Evolutionary conservation across 37 sponge, comb jelly and placozoan genomes (phyloP).

Genomic region (Eunapius fragilis): DNA sequence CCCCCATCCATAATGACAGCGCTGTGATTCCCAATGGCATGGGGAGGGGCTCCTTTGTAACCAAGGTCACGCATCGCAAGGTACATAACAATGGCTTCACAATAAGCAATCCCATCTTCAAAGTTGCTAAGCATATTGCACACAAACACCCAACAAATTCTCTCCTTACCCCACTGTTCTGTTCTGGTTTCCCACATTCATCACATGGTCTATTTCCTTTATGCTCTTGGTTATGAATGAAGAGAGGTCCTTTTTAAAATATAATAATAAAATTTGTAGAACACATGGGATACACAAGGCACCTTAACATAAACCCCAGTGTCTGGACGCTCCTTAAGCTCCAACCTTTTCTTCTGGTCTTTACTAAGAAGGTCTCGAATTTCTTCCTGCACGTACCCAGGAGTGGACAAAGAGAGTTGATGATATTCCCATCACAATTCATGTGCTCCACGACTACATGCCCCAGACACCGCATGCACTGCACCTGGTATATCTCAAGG

Average conservation of each 20-base stretch:
- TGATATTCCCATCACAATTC: neutral
- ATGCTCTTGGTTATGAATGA: conserved; percentile 96
- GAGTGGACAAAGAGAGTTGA: neutral
- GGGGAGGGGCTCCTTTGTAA: neutral
- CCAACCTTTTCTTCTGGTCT: conserved; percentile 87
- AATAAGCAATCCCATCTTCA: neutral
- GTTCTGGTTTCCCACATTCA: conserved; percentile 96
- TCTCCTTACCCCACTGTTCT: conserved; percentile 84
- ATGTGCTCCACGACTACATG: neutral
- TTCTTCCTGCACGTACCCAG: conserved; percentile 70
- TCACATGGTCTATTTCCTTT: conserved; percentile 98
- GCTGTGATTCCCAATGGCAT: neutral
- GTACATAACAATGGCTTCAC: neutral
- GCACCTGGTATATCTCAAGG: conserved; percentile 97
- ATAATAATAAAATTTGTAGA: neutral
- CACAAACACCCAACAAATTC: neutral
- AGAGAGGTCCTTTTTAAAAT: conserved; percentile 76
- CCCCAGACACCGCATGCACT: neutral
- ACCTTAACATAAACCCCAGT: conserved; percentile 95
- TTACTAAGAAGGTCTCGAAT: conserved; percentile 94
- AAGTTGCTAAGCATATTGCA: neutral
- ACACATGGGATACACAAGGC: neutral
- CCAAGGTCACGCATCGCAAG: neutral
- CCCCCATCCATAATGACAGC: neutral
- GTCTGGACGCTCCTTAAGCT: conserved; percentile 92